A percentile compares a stretch with the other conserved stretches of the same genome.
These are phyloP conservation scores for Mylabris phalerata DNA, from an alignment of 1,140 invertebrate genomes.

Conservation along the genomic window DNA sequence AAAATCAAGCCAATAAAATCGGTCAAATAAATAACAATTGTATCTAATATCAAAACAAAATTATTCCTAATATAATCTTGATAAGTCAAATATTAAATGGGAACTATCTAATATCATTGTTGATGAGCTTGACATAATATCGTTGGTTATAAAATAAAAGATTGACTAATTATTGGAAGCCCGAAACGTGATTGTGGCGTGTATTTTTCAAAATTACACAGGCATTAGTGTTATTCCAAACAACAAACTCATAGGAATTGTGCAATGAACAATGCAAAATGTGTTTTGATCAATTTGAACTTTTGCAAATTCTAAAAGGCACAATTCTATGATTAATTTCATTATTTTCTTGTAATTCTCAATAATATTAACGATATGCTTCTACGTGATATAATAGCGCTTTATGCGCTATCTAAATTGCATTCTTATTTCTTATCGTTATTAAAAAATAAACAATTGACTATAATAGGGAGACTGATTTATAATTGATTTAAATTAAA, in stretches of 20 bases:
- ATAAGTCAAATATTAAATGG: too few relatives aligned
- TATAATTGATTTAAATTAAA: not conserved
- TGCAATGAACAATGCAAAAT: constrained; percentile 6
- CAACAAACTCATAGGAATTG: not conserved
- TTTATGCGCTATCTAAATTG: not conserved
- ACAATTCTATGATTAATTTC: constrained; percentile 22
- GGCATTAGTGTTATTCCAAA: not conserved
- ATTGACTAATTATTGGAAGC: constrained; percentile 21
- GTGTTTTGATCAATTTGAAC: constrained; percentile 9
- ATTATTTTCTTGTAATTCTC: constrained; percentile 3
- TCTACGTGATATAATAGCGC: constrained; percentile 23
- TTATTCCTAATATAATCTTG: too few relatives aligned
- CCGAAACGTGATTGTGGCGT: constrained; percentile 31
- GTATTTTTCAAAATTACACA: constrained; percentile 6
- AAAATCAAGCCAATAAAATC: too few relatives aligned
- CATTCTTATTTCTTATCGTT: too few relatives aligned
- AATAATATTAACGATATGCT: constrained; percentile 19
- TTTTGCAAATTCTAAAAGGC: constrained; percentile 17
- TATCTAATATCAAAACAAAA: too few relatives aligned
- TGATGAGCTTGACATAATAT: too few relatives aligned
- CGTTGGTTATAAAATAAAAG: not conserved
- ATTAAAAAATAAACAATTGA: constrained; percentile 24
- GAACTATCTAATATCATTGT: too few relatives aligned
- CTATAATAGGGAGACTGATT: constrained; percentile 27
- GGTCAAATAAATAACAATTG: too few relatives aligned